A percentile compares a stretch with the other conserved stretches of the same genome.
These are phyloP conservation scores for Netelia inedita DNA, from an alignment of 2,888 invertebrate species.

Conservation along the genomic window DNA sequence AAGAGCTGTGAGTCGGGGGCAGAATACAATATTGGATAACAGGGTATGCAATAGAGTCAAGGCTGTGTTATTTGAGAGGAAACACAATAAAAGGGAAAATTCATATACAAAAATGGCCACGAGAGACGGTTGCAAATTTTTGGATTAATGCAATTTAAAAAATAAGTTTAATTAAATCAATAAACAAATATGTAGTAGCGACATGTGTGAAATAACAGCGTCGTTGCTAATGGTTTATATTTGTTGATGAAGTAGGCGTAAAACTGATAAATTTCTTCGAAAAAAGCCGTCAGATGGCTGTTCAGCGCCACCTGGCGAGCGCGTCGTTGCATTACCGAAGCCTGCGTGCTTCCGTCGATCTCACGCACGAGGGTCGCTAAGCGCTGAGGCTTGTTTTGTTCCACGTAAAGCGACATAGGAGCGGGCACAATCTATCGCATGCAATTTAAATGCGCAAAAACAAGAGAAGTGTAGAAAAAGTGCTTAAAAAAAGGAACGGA, in stretches of 20 bases:
- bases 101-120: not conserved
- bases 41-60: not conserved
- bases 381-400: too few relatives aligned
- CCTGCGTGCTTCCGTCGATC: not conserved
- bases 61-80: not conserved
- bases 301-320: not conserved
- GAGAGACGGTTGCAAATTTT: not conserved
- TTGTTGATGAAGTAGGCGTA: too few relatives aligned
- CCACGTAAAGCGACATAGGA: too few relatives aligned
- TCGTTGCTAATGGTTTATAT: not conserved
- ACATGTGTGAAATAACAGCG: not conserved
- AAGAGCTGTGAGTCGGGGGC: conserved; percentile 2
- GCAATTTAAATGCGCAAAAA: conserved; percentile 32
- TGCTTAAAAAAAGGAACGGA: not conserved
- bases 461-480: not conserved
- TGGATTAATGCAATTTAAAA: not conserved
- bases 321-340: not conserved
- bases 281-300: too few relatives aligned
- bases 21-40: not conserved
- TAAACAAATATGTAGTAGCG: too few relatives aligned
- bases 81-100: not conserved
- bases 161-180: too few relatives aligned
- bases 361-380: conserved; percentile 1
- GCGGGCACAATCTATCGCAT: not conserved
- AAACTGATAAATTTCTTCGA: too few relatives aligned